phyloP scores from a whole-genome alignment of 1,140 invertebrate genomes.

The Triops cancriformis region DNA sequence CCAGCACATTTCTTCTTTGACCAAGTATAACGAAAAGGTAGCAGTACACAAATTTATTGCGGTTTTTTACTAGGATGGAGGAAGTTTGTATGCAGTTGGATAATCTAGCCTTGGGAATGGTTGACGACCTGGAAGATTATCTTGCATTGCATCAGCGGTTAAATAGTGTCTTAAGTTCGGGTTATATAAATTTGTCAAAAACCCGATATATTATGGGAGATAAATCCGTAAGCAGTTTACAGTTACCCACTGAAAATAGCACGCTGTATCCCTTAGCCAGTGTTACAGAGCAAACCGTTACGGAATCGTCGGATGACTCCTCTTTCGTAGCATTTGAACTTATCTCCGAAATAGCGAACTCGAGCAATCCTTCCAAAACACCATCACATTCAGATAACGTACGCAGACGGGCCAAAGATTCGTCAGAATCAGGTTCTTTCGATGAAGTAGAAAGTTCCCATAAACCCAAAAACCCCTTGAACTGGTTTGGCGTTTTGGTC shows the following conservation, averaged over 20 bases:
- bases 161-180: neutral
- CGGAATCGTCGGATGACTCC: neutral
- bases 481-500: neutral
- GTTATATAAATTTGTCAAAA: neutral
- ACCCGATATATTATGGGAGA: neutral
- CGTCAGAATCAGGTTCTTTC: neutral
- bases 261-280: neutral
- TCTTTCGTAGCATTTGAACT: neutral
- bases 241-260: neutral
- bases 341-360: neutral
- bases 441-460: neutral
- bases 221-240: neutral
- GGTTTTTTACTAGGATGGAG: neutral
- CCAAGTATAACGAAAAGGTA: no score
- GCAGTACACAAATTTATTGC: neutral
- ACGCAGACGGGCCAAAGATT: neutral
- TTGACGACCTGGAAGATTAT: neutral
- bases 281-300: neutral
- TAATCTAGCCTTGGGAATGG: neutral
- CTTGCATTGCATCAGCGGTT: neutral
- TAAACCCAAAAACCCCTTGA: neutral
- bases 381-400: neutral
- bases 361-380: neutral
- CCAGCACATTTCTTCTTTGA: no score
- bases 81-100: neutral